phyloP scores from a whole-genome alignment of 2,888 invertebrate species.

The Eugnorisma glareosa region DNA sequence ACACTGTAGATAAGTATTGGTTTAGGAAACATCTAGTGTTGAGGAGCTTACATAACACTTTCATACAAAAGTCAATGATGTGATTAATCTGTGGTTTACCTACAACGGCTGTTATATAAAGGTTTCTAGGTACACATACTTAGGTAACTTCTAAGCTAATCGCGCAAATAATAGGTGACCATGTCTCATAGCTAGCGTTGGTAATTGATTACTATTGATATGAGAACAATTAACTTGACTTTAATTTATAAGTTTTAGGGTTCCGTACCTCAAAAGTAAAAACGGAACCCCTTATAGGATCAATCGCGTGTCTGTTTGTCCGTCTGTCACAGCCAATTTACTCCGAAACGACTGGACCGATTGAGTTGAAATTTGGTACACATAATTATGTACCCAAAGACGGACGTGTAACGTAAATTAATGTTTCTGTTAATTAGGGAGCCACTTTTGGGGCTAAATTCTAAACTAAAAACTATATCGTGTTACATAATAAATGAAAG shows the following conservation, averaged over 20 bases:
- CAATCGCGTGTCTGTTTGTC: too few species aligned
- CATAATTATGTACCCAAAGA: too few species aligned
- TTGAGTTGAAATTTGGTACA: too few species aligned
- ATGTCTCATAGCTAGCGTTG: neutral
- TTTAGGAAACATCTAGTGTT: neutral
- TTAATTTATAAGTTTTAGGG: neutral
- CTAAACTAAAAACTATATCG: too few species aligned
- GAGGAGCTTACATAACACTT: neutral
- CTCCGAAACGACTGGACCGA: too few species aligned
- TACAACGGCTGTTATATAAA: conserved; percentile 3
- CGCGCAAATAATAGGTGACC: conserved; percentile 1
- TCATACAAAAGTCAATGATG: conserved; percentile 30
- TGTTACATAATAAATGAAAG: too few species aligned
- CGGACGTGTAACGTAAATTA: too few species aligned
- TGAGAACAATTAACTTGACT: conserved; percentile 12
- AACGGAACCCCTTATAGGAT: too few species aligned
- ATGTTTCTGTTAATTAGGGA: too few species aligned
- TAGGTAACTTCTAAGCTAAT: conserved; percentile 29
- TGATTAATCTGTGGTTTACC: conserved; percentile 37
- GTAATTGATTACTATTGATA: conserved; percentile 13
- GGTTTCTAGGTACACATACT: conserved; percentile 12
- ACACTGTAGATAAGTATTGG: neutral
- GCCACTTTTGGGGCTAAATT: too few species aligned
- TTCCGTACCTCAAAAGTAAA: too few species aligned
- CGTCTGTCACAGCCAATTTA: too few species aligned